Conservation (phyloP, 2,797 vertebrate species). For the Apodemus agrarius region DNA sequence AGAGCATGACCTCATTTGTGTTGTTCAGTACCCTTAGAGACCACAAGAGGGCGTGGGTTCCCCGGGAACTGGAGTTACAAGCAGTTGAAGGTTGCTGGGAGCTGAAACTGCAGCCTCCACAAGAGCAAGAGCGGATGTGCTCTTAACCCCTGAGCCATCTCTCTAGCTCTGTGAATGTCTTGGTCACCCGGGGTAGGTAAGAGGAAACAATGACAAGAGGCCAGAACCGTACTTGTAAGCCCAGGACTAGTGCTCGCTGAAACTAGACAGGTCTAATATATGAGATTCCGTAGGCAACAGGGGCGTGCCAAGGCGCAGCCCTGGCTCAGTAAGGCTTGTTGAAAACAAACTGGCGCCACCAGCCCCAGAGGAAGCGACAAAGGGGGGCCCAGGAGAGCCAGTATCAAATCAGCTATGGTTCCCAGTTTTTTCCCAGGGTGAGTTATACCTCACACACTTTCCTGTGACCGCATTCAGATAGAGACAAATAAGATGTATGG, state of each 20-base stretch:
- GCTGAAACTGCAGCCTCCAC: neutral
- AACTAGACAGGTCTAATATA: neutral
- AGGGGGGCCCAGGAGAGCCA: neutral
- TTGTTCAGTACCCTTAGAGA: neutral
- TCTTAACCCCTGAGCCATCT: neutral
- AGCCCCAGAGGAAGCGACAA: neutral
- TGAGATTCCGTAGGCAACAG: neutral
- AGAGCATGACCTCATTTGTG: neutral
- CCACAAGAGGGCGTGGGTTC: neutral
- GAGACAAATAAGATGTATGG: conserved; percentile 22
- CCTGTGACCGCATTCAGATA: conserved; percentile 6
- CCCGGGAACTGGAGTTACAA: neutral
- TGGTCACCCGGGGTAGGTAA: neutral
- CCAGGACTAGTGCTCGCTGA: neutral
- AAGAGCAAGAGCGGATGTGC: too few relatives aligned
- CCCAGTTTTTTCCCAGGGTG: neutral
- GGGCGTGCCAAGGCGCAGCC: neutral
- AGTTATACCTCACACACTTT: neutral
- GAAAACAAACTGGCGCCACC: neutral
- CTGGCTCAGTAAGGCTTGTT: neutral
- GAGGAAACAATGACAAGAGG: neutral
- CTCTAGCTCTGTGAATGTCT: neutral
- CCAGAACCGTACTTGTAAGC: neutral
- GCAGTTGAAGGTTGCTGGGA: neutral
- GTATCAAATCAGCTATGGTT: neutral